Conservation (phyloP, 2,888 invertebrate species). For the Melitaea athalia region DNA sequence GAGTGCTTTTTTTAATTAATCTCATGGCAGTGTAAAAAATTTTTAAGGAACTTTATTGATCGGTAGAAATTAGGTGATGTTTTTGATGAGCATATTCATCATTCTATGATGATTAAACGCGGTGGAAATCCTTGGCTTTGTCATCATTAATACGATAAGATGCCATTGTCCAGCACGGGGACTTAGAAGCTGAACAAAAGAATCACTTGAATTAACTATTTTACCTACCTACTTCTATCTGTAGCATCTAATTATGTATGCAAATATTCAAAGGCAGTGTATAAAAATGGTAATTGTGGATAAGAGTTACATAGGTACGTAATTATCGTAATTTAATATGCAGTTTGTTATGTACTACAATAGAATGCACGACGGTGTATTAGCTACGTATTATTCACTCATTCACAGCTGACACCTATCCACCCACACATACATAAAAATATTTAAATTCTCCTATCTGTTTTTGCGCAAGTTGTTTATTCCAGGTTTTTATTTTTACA, state of each 20-base stretch:
- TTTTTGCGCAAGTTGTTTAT: not conserved
- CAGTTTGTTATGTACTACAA: not conserved
- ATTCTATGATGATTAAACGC: no score
- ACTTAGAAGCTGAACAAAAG: not conserved
- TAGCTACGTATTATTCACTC: not conserved
- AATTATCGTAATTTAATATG: not conserved
- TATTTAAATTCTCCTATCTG: not conserved
- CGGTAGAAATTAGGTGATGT: no score
- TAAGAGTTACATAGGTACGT: not conserved
- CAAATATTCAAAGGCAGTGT: constrained; percentile 1
- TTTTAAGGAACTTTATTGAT: not conserved
- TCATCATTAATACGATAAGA: no score
- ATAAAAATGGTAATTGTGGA: not conserved
- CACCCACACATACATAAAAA: no score
- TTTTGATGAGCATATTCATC: no score
- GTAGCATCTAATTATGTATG: not conserved
- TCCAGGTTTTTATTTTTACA: no score
- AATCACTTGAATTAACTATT: not conserved
- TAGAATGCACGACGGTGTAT: not conserved
- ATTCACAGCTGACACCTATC: not conserved
- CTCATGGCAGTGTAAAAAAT: not conserved
- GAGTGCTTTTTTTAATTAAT: not conserved
- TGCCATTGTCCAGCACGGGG: no score
- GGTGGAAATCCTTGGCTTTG: no score
- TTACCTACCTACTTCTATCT: not conserved